These are phyloP conservation scores for Scolopax rusticola DNA, from an alignment of 2,797 vertebrate species.

Conservation along the genomic window DNA sequence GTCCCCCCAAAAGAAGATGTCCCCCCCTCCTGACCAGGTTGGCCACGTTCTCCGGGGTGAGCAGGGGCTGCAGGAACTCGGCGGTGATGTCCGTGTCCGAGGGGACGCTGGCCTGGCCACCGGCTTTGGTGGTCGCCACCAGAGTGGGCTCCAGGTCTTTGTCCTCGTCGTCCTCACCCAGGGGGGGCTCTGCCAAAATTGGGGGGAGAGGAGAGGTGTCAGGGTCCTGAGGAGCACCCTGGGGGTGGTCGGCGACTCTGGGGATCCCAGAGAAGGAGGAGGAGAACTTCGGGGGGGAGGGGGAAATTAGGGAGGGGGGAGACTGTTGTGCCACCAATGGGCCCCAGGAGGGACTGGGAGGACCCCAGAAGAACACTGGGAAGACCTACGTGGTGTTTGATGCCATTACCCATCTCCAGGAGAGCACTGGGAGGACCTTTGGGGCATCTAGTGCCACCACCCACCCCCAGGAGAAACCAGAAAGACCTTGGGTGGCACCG, in stretches of 20 bases:
- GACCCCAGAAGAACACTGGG: background rate
- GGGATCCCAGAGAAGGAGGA: background rate
- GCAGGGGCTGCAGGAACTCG: constrained; percentile 90
- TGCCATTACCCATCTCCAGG: too few relatives aligned
- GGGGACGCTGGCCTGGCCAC: constrained; percentile 77
- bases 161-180: constrained; percentile 94
- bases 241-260: too few relatives aligned
- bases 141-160: constrained; percentile 87
- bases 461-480: too few relatives aligned
- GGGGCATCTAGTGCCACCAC: too few relatives aligned
- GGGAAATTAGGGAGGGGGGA: too few relatives aligned
- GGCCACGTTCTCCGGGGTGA: constrained; percentile 91
- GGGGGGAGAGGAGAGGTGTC: background rate
- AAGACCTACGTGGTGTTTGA: background rate
- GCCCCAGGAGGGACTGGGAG: background rate
- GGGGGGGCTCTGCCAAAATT: constrained; percentile 79
- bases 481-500: too few relatives aligned
- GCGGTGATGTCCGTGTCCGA: constrained; percentile 94
- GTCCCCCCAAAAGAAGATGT: too few relatives aligned
- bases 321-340: background rate
- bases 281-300: too few relatives aligned
- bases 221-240: background rate
- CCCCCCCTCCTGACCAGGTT: constrained; percentile 85
- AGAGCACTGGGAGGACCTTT: background rate
- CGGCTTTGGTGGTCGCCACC: constrained; percentile 76